Evolutionary conservation across 2,113 vertebrate genomes (phyloP), one percentile per base, ranked within the genome.

Genomic region (Coptodon bakossiorum): DNA sequence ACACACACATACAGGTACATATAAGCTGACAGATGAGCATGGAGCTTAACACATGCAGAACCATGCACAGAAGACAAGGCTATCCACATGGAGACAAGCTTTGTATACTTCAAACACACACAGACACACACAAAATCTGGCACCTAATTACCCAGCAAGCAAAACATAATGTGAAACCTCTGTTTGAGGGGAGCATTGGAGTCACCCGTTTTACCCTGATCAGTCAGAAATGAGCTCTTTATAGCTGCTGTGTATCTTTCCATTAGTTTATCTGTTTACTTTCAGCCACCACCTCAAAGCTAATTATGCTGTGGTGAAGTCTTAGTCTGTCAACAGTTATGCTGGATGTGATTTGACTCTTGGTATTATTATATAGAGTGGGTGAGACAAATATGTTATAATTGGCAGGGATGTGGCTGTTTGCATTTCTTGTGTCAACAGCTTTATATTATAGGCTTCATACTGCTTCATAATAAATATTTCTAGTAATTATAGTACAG

Each of bases 131-230:
- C 83, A 84, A 89, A 48, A 90, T 71, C 86, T 92, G 89, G 80
- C 68, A 53, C 80, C 93, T 95, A 94, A 96, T 96, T 95, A 95
- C 89, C 88, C 84, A 80, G 92, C 90, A 52, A 81, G 91, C 43
- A 68, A 90, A 92, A 91, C 93, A 89, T 83, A 84, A 91, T 90
- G 89, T 84, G 53, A 61, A 80, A 89, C 38, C 80, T 91, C 87
- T 91, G 88, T 94, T 90, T 89, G 92, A 93, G 81, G 88, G 91
- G 79, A 79, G 84, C n/a, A 31, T 29, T 9, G 31, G 40, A 86
- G 92, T 93, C 87, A 78, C 56, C 63, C 11, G 13, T 80, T 78
- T 56, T 36, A 73, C 79, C 81, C 80, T 53, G 56, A 93, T 91
- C 86, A 91, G 84, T 79, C 80, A 53, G 80, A 76, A 54, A 88